These are phyloP conservation scores for Micromys minutus DNA, from an alignment of 2,113 vertebrate species.

Conservation along the genomic window DNA sequence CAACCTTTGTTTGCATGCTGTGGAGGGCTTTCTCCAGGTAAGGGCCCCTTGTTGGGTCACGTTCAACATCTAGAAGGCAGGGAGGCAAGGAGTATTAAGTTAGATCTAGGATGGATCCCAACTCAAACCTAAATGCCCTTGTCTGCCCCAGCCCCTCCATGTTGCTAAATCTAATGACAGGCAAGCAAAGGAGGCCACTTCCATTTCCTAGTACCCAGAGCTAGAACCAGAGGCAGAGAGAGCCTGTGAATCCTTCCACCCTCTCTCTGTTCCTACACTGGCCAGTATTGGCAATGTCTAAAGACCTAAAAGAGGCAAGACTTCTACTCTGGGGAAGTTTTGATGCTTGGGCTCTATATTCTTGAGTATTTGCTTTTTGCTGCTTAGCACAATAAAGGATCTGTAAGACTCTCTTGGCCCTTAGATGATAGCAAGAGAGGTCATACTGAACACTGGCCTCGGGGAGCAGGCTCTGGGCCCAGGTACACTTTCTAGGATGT, in stretches of 20 bases:
- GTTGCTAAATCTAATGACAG: background rate
- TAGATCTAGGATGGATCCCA: background rate
- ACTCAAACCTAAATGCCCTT: background rate
- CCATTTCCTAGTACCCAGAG: background rate
- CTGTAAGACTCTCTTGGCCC: background rate
- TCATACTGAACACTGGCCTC: background rate
- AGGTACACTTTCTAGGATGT: background rate
- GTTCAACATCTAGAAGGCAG: background rate
- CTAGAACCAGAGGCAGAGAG: slow-evolving; percentile 1
- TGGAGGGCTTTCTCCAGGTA: background rate
- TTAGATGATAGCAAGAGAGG: background rate
- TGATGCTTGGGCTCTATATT: background rate
- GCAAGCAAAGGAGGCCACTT: background rate
- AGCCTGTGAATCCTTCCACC: background rate
- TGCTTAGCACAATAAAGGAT: background rate
- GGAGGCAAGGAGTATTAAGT: background rate
- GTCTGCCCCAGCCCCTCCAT: background rate
- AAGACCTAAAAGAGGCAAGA: background rate
- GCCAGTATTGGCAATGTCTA: background rate
- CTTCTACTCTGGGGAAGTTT: background rate
- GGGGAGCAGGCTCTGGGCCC: background rate
- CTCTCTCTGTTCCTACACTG: background rate
- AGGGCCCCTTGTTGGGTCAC: background rate
- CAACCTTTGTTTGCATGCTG: fast-evolving
- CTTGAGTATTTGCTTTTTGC: background rate